phyloP scores from a whole-genome alignment of 1,140 invertebrate genomes.

The Drosophila lacertosa region DNA sequence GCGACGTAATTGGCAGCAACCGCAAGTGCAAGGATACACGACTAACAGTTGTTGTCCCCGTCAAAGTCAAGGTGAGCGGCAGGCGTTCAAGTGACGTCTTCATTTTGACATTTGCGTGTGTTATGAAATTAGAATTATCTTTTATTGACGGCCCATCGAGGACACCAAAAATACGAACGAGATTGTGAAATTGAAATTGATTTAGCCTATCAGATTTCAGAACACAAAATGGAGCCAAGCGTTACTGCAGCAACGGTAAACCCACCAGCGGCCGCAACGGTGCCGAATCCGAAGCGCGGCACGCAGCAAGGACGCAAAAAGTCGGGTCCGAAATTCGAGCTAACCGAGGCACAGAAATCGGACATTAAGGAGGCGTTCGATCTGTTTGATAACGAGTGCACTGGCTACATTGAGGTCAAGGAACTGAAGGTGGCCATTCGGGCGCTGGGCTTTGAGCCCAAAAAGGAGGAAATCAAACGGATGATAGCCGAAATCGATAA shows the following conservation, averaged over 20 bases:
- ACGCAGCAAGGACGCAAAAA: slow-evolving; percentile 86
- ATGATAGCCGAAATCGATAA: slow-evolving; percentile 96
- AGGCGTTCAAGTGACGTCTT: slow-evolving; percentile 46
- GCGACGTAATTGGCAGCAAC: slow-evolving; percentile 36
- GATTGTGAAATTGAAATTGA: slow-evolving; percentile 30
- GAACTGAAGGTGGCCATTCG: slow-evolving; percentile 96
- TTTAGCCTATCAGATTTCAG: slow-evolving; percentile 38
- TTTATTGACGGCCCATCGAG: slow-evolving; percentile 18
- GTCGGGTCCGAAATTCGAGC: slow-evolving; percentile 90
- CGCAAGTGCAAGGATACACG: slow-evolving; percentile 62
- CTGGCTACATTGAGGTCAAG: slow-evolving; percentile 94
- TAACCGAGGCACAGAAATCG: slow-evolving; percentile 94
- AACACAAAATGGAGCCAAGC: slow-evolving; percentile 55
- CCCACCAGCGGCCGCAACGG: slow-evolving; percentile 3
- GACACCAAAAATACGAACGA: slow-evolving; percentile 10
- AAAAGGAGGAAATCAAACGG: slow-evolving; percentile 98
- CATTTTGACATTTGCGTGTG: slow-evolving; percentile 58
- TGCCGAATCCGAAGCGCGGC: slow-evolving; percentile 45
- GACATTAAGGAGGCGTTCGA: slow-evolving; percentile 98
- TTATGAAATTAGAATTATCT: slow-evolving; percentile 60
- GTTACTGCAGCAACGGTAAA: slow-evolving; percentile 19
- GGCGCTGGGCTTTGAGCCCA: slow-evolving; percentile 97
- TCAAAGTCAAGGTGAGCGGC: slow-evolving; percentile 60
- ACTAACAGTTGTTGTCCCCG: slow-evolving; percentile 30
- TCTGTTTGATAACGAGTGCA: slow-evolving; percentile 95